A percentile compares a stretch with the other conserved stretches of the same genome.
phyloP scores from a whole-genome alignment of 2,797 vertebrate species.

The Squalus acanthias region DNA sequence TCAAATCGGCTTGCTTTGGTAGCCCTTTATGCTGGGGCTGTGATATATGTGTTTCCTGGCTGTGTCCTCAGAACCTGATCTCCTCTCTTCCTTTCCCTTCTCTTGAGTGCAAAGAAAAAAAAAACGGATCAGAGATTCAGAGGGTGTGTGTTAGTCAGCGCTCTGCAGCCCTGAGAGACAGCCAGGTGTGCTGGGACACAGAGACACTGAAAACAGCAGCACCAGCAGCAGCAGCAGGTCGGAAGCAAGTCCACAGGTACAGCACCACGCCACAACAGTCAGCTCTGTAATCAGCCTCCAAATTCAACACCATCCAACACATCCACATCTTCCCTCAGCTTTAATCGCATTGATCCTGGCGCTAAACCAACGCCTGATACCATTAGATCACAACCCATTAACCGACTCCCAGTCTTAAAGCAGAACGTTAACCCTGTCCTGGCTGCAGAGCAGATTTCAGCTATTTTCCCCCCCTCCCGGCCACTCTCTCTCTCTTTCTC shows the following conservation, averaged over 20 bases:
- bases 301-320: conserved; percentile 14
- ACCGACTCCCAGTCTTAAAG: conserved; percentile 28
- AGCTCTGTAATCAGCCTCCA: conserved; percentile 26
- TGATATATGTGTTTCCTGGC: conserved; percentile 11
- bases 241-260: conserved; percentile 27
- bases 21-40: conserved; percentile 8
- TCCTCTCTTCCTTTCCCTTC: conserved; percentile 25
- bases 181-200: conserved; percentile 29
- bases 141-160: conserved; percentile 25
- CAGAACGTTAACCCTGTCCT: background rate
- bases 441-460: background rate
- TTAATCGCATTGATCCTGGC: conserved; percentile 34
- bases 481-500: background rate
- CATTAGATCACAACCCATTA: conserved; percentile 33
- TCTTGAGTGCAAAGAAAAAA: conserved; percentile 20
- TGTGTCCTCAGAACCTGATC: conserved; percentile 23
- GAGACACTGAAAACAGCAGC: background rate
- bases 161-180: conserved; percentile 1
- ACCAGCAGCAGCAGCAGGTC: conserved; percentile 12
- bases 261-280: background rate
- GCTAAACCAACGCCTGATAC: conserved; percentile 32
- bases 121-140: conserved; percentile 28
- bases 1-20: conserved; percentile 12
- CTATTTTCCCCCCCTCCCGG: background rate
- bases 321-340: conserved; percentile 36